Evolutionary conservation across 2,113 vertebrate genomes (phyloP).

Genomic region (Merops nubicus): DNA sequence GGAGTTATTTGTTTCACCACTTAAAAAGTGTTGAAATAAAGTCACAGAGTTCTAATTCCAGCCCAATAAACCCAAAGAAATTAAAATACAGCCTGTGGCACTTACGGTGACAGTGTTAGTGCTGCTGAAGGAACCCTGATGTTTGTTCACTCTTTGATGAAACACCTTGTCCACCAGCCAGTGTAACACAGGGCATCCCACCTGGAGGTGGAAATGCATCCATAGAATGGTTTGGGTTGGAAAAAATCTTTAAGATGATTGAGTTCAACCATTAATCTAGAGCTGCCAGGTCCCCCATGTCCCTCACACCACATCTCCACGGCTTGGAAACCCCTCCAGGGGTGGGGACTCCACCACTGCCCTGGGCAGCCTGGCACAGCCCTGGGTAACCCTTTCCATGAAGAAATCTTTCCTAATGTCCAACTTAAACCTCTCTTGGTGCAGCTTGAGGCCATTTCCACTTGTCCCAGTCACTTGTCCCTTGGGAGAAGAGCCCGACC

Average conservation of each 20-base stretch:
- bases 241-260: neutral
- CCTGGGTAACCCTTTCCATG: too few relatives aligned
- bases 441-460: neutral
- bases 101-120: neutral
- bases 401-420: too few relatives aligned
- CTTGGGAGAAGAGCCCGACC: neutral
- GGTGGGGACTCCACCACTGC: too few relatives aligned
- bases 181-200: neutral
- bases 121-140: neutral
- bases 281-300: too few relatives aligned
- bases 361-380: too few relatives aligned
- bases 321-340: too few relatives aligned
- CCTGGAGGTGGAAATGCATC: neutral
- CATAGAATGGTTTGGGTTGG: neutral
- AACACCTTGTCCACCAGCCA: neutral
- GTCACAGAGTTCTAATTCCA: neutral
- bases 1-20: neutral
- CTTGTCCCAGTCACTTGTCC: neutral
- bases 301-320: too few relatives aligned
- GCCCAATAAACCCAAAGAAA: neutral
- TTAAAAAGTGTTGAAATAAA: neutral
- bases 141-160: neutral
- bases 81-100: fast-evolving
- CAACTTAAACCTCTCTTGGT: neutral
- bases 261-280: too few relatives aligned